A percentile compares a stretch with the other conserved stretches of the same genome.
phyloP scores from a whole-genome alignment of 1,140 invertebrate species.

The Drosophila kanapiae region DNA sequence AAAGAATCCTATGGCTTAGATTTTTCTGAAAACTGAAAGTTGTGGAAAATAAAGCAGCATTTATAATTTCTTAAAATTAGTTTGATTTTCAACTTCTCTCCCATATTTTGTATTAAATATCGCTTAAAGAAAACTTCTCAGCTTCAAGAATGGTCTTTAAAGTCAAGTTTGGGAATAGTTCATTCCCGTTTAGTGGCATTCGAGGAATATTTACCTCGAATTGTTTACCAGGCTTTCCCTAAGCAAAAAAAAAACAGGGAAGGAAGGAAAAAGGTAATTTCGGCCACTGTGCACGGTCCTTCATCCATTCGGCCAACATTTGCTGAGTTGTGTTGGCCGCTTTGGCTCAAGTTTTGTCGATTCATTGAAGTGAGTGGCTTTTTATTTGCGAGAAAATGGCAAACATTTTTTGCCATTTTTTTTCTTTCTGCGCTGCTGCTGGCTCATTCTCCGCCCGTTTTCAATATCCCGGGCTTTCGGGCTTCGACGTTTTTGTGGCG shows the following conservation, averaged over 20 bases:
- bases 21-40: neutral
- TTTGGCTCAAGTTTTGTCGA: conserved; percentile 66
- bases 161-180: neutral
- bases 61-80: neutral
- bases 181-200: neutral
- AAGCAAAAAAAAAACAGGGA: neutral
- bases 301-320: conserved; percentile 40
- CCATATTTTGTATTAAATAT: neutral
- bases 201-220: neutral
- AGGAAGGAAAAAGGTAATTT: neutral
- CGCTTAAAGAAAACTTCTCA: neutral
- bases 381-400: conserved; percentile 77
- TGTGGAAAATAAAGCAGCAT: too few species aligned
- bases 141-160: neutral
- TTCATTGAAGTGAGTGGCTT: conserved; percentile 83
- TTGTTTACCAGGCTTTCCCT: neutral
- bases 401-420: conserved; percentile 60
- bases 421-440: conserved; percentile 24
- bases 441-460: conserved; percentile 30
- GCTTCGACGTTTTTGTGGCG: conserved; percentile 34
- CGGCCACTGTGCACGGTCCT: conserved; percentile 11
- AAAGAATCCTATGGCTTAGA: too few species aligned
- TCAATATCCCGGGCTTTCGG: conserved; percentile 33
- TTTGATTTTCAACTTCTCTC: neutral
- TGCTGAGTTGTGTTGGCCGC: conserved; percentile 56